Conservation (phyloP, 53 echinoderm and acorn worm species). For the Echinometra lucunter region DNA sequence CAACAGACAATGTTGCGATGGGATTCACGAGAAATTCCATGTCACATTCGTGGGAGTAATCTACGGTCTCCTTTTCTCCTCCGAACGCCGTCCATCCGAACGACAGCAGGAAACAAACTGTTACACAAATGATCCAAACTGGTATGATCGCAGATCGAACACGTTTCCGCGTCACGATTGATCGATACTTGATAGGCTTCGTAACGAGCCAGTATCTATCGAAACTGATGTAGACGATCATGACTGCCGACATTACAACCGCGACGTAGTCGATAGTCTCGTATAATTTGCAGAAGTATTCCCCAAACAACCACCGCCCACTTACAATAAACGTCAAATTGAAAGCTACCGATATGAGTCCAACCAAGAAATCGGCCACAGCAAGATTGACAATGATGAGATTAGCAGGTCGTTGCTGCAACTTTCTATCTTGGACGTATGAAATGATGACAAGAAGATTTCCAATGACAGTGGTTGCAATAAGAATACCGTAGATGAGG, state of each 20-base stretch:
- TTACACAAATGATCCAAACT: not conserved
- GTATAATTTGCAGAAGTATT: conserved; percentile 9
- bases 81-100: conserved; percentile 8
- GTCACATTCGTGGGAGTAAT: not conserved
- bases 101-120: not conserved
- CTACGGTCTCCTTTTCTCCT: not conserved
- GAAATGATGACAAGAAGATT: conserved; percentile 44
- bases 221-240: conserved; percentile 37
- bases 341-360: conserved; percentile 12
- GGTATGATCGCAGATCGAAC: conserved; percentile 24
- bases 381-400: conserved; percentile 36
- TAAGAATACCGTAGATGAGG: conserved; percentile 34
- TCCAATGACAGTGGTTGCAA: conserved; percentile 7
- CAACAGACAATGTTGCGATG: not conserved
- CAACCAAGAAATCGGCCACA: conserved; percentile 15
- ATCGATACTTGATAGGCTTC: conserved; percentile 27
- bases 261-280: not conserved
- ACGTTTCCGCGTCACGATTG: conserved; percentile 14
- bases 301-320: conserved; percentile 37
- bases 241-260: not conserved
- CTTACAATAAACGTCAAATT: not conserved
- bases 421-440: conserved; percentile 28
- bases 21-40: conserved; percentile 5
- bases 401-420: not conserved
- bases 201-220: conserved; percentile 27